Conservation (phyloP, 2,113 vertebrate genomes). For the Clinocottus analis region DNA sequence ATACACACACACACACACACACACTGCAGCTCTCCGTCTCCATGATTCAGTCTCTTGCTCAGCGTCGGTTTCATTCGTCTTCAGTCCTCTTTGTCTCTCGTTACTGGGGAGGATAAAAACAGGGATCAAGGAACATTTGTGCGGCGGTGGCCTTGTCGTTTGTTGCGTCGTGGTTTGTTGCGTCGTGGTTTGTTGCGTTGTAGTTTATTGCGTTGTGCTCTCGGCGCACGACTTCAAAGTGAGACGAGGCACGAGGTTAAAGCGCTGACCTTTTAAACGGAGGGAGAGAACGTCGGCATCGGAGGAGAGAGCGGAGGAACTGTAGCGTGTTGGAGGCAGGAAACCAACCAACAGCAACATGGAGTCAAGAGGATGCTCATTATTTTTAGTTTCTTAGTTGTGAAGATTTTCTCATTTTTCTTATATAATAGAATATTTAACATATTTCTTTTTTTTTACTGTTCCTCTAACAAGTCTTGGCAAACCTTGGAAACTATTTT, state of each 20-base stretch:
- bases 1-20: not conserved
- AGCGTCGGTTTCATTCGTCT: not conserved
- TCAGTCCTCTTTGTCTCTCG: conserved; percentile 10
- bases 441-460: too few species aligned
- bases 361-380: too few species aligned
- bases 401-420: too few species aligned
- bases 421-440: too few species aligned
- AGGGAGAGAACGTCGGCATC: not conserved
- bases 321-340: not conserved
- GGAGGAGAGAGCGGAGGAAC: not conserved
- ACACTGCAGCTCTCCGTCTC: not conserved
- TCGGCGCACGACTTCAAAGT: not conserved
- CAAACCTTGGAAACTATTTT: not conserved
- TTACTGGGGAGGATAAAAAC: not conserved
- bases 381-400: too few species aligned
- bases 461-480: too few species aligned
- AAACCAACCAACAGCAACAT: not conserved
- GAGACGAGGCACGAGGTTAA: not conserved
- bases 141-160: too few species aligned
- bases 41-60: conserved; percentile 8
- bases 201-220: not conserved
- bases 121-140: not conserved
- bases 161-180: too few species aligned
- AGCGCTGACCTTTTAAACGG: not conserved
- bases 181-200: too few species aligned